Percentiles rank a stretch among this genome's conserved stretches.
These are phyloP conservation scores for Xestia sexstrigata DNA, from an alignment of 2,888 invertebrate species.

Conservation along the genomic window DNA sequence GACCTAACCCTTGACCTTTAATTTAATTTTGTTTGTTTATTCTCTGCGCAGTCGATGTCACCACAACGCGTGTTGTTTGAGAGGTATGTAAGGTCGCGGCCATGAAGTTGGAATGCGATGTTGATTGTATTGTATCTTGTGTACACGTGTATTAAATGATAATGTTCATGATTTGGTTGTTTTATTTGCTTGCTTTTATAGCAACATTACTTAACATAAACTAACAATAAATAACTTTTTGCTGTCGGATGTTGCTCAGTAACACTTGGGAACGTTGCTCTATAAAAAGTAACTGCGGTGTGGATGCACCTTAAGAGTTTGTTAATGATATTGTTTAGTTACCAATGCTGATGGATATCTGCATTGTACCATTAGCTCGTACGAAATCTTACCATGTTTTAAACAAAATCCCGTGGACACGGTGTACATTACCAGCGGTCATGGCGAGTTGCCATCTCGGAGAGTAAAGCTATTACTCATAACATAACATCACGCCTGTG, in stretches of 20 bases:
- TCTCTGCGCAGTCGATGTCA: neutral
- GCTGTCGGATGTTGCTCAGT: no score
- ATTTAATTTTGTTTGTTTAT: no score
- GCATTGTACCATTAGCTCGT: no score
- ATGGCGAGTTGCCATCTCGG: no score
- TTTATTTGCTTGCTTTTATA: slow-evolving; percentile 3
- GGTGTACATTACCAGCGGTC: neutral
- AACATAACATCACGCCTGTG: neutral
- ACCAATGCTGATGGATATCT: no score
- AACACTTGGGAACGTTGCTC: no score
- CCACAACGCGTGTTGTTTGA: neutral
- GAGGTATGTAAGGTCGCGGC: neutral
- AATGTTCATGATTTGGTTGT: neutral
- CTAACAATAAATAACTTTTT: no score
- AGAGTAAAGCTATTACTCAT: neutral
- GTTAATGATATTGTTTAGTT: neutral
- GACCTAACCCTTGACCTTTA: no score
- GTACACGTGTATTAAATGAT: slow-evolving; percentile 18
- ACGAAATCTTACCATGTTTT: no score
- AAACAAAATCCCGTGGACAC: no score
- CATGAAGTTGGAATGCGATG: neutral
- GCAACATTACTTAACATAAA: no score
- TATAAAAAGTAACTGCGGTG: no score
- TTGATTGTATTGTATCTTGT: slow-evolving; percentile 8
- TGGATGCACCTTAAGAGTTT: neutral